Evolutionary conservation across 2,113 vertebrate genomes (phyloP).

Genomic region (human): DNA sequence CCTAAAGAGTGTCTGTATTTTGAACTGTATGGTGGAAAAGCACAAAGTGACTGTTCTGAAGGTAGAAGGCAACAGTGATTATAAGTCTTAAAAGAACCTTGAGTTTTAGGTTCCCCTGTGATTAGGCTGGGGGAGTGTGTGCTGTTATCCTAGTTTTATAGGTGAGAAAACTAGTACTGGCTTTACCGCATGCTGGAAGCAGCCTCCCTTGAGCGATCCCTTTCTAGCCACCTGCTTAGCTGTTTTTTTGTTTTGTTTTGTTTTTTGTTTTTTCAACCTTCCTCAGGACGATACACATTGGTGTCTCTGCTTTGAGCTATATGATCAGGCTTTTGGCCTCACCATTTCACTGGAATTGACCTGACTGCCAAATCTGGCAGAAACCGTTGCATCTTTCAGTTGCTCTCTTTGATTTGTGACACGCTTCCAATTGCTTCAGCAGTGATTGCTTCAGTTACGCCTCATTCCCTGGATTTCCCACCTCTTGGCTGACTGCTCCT

Average conservation of each 20-base stretch:
- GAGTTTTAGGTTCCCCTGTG: background rate
- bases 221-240: too few relatives aligned
- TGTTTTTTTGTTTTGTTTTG: background rate
- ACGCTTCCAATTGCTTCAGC: background rate
- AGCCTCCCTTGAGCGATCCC: background rate
- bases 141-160: rapidly evolving
- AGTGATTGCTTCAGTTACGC: rapidly evolving
- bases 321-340: background rate
- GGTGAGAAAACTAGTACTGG: background rate
- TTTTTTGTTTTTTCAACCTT: background rate
- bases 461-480: background rate
- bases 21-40: background rate
- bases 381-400: background rate
- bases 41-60: background rate
- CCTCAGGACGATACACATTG: background rate
- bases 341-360: background rate
- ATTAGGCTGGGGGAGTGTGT: too few relatives aligned
- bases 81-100: background rate
- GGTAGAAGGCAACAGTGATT: too few relatives aligned
- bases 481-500: background rate
- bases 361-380: background rate
- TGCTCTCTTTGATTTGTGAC: background rate
- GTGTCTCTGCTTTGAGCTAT: background rate
- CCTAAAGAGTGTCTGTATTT: background rate
- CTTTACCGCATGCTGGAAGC: background rate